Conservation (phyloP, 2,797 vertebrate genomes). For the Halcyon smyrnensis region DNA sequence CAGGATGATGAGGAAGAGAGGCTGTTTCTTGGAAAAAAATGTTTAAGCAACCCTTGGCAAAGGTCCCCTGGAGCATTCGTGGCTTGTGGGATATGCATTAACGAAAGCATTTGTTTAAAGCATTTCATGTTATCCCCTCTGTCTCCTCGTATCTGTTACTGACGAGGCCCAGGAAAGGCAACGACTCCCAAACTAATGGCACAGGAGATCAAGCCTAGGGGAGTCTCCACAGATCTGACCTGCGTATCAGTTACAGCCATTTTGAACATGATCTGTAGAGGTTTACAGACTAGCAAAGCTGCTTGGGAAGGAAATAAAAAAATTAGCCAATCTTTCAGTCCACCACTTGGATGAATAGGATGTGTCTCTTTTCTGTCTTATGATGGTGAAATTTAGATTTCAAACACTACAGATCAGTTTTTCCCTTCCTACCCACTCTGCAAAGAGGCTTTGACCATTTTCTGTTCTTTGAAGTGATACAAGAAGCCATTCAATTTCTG, state of each 20-base stretch:
- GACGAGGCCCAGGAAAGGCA: background rate
- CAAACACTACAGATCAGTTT: background rate
- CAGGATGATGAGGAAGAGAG: background rate
- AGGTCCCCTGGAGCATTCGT: accelerated
- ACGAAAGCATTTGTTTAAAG: background rate
- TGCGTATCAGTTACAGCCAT: background rate
- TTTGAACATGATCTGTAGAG: background rate
- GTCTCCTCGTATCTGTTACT: background rate
- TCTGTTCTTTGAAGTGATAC: background rate
- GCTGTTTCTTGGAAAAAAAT: background rate
- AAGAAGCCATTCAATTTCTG: background rate
- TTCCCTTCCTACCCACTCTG: background rate
- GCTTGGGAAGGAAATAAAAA: background rate
- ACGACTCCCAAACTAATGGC: background rate
- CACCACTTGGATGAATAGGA: background rate
- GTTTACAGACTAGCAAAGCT: background rate
- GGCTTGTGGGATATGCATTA: background rate
- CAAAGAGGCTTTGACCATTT: background rate
- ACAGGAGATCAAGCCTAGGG: background rate
- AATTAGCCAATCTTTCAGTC: background rate
- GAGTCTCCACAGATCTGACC: background rate
- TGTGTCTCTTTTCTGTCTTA: background rate
- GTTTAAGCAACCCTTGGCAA: background rate
- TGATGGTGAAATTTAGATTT: background rate
- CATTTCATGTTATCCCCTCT: background rate